These are phyloP conservation scores for Aporophyla nigra DNA, from an alignment of 2,888 invertebrate species.

Conservation along the genomic window DNA sequence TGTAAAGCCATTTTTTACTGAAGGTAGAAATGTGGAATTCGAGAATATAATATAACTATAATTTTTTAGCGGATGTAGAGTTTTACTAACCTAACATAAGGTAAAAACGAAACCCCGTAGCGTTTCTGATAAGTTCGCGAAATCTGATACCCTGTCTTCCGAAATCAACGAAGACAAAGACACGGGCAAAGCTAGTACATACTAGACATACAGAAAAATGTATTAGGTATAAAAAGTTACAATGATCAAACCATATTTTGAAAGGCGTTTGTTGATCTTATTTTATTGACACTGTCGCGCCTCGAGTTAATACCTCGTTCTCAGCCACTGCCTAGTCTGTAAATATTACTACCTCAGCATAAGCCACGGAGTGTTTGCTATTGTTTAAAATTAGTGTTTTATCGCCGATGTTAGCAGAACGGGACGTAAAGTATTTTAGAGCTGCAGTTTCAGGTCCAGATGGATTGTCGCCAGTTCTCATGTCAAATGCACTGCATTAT, in stretches of 20 bases:
- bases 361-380: conserved; percentile 36
- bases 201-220: background rate
- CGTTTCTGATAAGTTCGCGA: background rate
- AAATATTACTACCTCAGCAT: conserved; percentile 17
- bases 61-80: background rate
- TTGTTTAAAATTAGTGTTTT: conserved; percentile 56
- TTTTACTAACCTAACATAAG: background rate
- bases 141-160: background rate
- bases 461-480: conserved; percentile 20
- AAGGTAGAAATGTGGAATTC: too few species aligned
- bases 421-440: conserved; percentile 35
- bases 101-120: background rate
- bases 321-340: conserved; percentile 2
- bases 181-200: background rate
- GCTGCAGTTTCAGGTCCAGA: conserved; percentile 12
- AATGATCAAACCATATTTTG: background rate
- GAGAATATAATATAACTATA: too few species aligned
- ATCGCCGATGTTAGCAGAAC: conserved; percentile 33
- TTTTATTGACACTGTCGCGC: background rate
- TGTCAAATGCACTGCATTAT: conserved; percentile 13
- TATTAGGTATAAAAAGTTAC: background rate
- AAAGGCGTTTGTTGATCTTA: background rate
- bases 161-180: background rate
- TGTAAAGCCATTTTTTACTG: background rate
- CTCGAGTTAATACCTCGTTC: conserved; percentile 20